A percentile compares a stretch with the other conserved stretches of the same genome.
These are phyloP conservation scores for Dasysyrphus tricinctus DNA, from an alignment of 2,888 invertebrate species.

Conservation along the genomic window DNA sequence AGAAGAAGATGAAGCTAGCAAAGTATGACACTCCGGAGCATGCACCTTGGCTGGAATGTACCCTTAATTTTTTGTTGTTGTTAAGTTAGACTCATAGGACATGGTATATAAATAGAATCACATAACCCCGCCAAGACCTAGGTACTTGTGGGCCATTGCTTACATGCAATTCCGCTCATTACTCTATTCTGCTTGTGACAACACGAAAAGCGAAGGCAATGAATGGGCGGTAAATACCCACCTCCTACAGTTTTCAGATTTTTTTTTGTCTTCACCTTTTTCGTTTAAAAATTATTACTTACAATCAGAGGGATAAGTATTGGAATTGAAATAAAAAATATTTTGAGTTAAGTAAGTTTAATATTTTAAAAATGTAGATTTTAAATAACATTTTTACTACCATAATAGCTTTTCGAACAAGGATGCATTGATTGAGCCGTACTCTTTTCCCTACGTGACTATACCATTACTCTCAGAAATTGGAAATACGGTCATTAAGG, in stretches of 20 bases:
- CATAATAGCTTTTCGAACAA: no score
- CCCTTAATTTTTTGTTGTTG: conserved; percentile 3
- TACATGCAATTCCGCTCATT: conserved; percentile 71
- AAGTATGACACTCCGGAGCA: conserved; percentile 50
- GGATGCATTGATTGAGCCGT: no score
- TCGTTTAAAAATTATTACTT: conserved; percentile 11
- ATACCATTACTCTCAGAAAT: no score
- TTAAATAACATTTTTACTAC: no score
- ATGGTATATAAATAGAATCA: neutral
- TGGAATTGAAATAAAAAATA: neutral
- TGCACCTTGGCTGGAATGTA: conserved; percentile 61
- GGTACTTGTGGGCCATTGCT: conserved; percentile 44
- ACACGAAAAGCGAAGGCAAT: conserved; percentile 30
- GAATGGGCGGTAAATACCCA: conserved; percentile 25
- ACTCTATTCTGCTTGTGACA: conserved; percentile 74
- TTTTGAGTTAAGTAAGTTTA: neutral
- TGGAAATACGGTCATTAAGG: no score
- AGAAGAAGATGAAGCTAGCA: conserved; percentile 50
- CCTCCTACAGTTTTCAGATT: conserved; percentile 11
- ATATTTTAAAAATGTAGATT: no score
- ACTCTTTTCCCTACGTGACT: no score
- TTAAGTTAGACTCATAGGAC: neutral
- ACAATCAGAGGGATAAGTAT: neutral
- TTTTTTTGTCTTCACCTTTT: conserved; percentile 12
- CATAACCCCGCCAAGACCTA: conserved; percentile 29